Evolutionary conservation across 1,140 invertebrate genomes (phyloP), one percentile per base, ranked within the genome.

Genomic region (Limonius californicus): DNA sequence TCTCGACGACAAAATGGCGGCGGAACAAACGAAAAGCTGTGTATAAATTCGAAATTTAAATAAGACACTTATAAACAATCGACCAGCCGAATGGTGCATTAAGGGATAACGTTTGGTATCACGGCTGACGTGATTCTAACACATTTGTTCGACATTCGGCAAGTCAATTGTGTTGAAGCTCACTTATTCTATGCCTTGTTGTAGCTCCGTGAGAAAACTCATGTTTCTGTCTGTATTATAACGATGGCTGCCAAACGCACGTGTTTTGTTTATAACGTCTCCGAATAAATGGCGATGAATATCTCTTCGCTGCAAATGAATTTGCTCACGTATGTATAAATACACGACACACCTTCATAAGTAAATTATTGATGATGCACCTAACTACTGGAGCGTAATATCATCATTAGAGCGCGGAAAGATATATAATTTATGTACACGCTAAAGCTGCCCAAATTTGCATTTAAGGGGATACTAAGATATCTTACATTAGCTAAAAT

Each of bases 1-100:
- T 68, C 64, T 63, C 56, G 30, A 53, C 59, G 69, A 69, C 67
- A 70, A 70, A 70, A 70, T 70, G 69, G 65, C 65, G 63, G 65
- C 57, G 27, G 63, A 62, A 66, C 50, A 62, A 60, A 60, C 59
- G 45, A 64, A 64, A 62, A 53, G 42, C 23, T 47, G 39, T 47
- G 59, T 62, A 35, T 56, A 68, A 63, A 64, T 57, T 35, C 61
- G 56, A 68, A 68, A 68, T 68, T 68, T 64, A 65, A 68, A 68
- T 66, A 61, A 68, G 59, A 68, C 59, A 59, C 55, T 59, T 32
- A 15, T 47, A 55, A 30, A 42, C 60, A 54, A 66, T 66, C 59
- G 54, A 7, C 61, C 57, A 57, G 55, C 59, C 45, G 57, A 30
- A 62, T 65, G 59, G 60, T 57, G 61, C 18, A 7, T 55, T 55